A percentile compares a stretch with the other conserved stretches of the same genome.
Conservation (phyloP, 1,140 invertebrate genomes). For the Monomorium pharaonis region DNA sequence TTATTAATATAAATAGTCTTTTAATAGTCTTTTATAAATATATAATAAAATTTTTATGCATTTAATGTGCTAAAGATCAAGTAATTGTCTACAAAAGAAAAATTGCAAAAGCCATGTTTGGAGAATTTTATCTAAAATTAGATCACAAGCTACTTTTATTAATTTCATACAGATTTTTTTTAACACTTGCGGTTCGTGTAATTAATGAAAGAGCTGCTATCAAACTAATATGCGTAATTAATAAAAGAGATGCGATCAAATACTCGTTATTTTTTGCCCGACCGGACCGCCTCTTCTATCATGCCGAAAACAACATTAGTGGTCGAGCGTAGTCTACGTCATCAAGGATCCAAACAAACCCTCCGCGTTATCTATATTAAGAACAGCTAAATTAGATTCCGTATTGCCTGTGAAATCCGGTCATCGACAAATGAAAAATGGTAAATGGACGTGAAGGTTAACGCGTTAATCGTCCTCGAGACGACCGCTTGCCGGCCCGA, state of each 20-base stretch:
- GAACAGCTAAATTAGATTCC: constrained; percentile 40
- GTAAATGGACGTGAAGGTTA: constrained; percentile 40
- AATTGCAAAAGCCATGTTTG: neutral
- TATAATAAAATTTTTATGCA: neutral
- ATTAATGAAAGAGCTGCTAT: neutral
- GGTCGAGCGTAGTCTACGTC: neutral
- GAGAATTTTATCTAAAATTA: neutral
- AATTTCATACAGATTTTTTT: neutral
- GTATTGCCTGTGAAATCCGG: neutral
- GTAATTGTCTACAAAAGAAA: neutral
- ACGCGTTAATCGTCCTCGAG: constrained; percentile 51
- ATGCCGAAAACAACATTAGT: neutral
- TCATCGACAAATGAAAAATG: constrained; percentile 25
- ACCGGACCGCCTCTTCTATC: no score
- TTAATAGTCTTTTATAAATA: no score
- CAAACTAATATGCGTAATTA: neutral
- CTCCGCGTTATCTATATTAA: constrained; percentile 17
- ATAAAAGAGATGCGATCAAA: neutral
- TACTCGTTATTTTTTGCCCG: neutral
- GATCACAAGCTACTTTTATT: neutral
- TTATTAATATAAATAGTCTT: neutral
- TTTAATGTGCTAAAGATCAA: neutral
- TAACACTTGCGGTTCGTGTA: neutral
- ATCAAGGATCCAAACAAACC: neutral
- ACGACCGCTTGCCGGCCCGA: constrained; percentile 29